phyloP scores from a whole-genome alignment of 2,888 invertebrate genomes.

The Eristalis pertinax region DNA sequence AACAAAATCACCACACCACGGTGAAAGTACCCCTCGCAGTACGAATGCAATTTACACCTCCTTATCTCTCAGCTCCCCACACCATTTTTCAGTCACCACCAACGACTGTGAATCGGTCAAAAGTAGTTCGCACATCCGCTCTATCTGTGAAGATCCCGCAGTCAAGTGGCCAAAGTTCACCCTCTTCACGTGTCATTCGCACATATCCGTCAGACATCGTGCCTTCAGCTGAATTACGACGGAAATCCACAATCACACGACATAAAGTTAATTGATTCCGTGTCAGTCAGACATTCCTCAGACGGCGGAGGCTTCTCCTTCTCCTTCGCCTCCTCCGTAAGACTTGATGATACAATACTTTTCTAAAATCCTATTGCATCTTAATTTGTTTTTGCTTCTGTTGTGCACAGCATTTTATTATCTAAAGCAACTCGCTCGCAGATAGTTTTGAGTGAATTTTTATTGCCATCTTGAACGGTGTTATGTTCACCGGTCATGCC shows the following conservation, averaged over 20 bases:
- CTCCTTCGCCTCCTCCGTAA: not conserved
- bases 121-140: constrained; percentile 24
- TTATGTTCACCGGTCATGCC: constrained; percentile 63
- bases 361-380: constrained; percentile 51
- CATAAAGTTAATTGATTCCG: constrained; percentile 71
- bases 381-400: constrained; percentile 1
- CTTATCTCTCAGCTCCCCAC: not conserved
- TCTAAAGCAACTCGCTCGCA: constrained; percentile 47
- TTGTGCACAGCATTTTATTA: constrained; percentile 41
- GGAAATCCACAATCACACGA: constrained; percentile 70
- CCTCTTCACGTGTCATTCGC: constrained; percentile 32
- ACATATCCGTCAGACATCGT: constrained; percentile 38
- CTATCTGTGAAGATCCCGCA: not conserved
- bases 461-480: constrained; percentile 31
- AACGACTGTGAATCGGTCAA: constrained; percentile 47
- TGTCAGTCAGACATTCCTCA: constrained; percentile 62
- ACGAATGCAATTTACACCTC: not conserved
- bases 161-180: not conserved
- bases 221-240: constrained; percentile 15
- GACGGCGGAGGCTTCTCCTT: constrained; percentile 5
- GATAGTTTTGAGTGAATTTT: constrained; percentile 63
- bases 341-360: constrained; percentile 31
- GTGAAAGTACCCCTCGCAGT: not conserved
- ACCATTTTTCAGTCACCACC: not conserved
- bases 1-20: not conserved